Evolutionary conservation across 2,113 vertebrate genomes (phyloP).

Genomic region (Pantherophis guttatus): DNA sequence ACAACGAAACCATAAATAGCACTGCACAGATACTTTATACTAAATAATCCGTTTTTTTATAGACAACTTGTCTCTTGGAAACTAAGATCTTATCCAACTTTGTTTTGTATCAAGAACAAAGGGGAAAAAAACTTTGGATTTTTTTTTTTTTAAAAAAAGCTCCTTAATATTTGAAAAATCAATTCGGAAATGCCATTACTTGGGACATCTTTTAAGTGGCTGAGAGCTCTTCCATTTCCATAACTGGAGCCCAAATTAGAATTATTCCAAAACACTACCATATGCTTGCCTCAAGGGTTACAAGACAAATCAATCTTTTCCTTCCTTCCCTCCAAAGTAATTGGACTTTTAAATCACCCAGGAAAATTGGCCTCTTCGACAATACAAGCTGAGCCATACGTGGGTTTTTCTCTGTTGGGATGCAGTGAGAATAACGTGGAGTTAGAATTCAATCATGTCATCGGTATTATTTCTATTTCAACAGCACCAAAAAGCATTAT

Average conservation of each 20-base stretch:
- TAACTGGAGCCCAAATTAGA: conserved; percentile 36
- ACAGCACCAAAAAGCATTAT: not conserved
- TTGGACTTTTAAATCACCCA: conserved; percentile 63
- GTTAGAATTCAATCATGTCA: conserved; percentile 33
- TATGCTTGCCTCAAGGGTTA: conserved; percentile 55
- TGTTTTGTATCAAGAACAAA: not conserved
- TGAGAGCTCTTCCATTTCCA: conserved; percentile 56
- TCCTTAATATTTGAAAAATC: conserved; percentile 51
- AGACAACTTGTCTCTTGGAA: not conserved
- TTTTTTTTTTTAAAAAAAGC: no score
- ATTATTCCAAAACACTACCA: conserved; percentile 52
- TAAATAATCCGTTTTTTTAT: not conserved
- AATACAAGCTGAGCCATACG: conserved; percentile 38
- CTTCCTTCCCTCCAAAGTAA: conserved; percentile 66
- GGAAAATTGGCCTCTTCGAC: conserved; percentile 49
- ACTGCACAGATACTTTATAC: not conserved
- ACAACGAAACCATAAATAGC: not conserved
- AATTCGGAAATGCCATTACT: conserved; percentile 36
- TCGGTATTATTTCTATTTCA: conserved; percentile 31
- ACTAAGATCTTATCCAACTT: conserved; percentile 8
- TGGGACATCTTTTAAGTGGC: conserved; percentile 36
- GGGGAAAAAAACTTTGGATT: not conserved
- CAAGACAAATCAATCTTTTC: conserved; percentile 68
- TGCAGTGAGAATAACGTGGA: conserved; percentile 29
- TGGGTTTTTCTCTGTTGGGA: conserved; percentile 47